Conservation (phyloP, 1,140 invertebrate species). For the Lordiphosa collinella region DNA sequence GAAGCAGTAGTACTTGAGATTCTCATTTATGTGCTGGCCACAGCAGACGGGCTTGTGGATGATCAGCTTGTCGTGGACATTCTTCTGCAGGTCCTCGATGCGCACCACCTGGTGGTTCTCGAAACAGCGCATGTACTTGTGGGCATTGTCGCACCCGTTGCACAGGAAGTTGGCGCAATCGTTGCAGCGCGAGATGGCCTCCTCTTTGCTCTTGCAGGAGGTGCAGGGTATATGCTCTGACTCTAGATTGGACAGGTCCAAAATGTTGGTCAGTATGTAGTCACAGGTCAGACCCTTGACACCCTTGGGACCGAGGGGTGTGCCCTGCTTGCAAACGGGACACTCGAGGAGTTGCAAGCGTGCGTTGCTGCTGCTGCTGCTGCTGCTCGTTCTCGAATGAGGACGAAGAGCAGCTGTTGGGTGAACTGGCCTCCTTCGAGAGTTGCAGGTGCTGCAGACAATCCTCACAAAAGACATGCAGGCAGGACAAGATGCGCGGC, state of each 20-base stretch:
- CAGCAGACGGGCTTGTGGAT: conserved; percentile 92
- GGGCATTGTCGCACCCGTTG: conserved; percentile 94
- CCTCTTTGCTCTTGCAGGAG: conserved; percentile 93
- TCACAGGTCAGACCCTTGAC: conserved; percentile 88
- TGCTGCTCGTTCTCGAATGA: conserved; percentile 59
- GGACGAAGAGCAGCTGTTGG: conserved; percentile 74
- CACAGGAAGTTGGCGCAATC: conserved; percentile 97
- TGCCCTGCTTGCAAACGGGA: conserved; percentile 91
- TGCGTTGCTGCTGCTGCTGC: conserved; percentile 33
- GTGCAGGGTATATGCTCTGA: conserved; percentile 89
- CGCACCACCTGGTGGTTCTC: conserved; percentile 94
- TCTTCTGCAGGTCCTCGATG: conserved; percentile 91
- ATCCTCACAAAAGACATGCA: conserved; percentile 95
- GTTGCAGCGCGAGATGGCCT: conserved; percentile 93
- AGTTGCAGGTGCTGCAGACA: conserved; percentile 89
- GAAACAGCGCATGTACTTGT: conserved; percentile 96
- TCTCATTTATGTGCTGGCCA: conserved; percentile 87
- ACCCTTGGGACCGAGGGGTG: conserved; percentile 87
- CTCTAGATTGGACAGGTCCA: conserved; percentile 91
- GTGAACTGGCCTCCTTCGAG: conserved; percentile 81
- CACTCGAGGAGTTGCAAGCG: conserved; percentile 80
- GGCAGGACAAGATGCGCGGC: conserved; percentile 92
- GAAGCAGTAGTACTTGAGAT: conserved; percentile 90
- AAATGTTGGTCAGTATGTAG: conserved; percentile 90
- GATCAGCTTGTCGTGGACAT: conserved; percentile 82